Conservation (phyloP, 35 echinoderm and acorn worm genomes). For the Diadema setosum region DNA sequence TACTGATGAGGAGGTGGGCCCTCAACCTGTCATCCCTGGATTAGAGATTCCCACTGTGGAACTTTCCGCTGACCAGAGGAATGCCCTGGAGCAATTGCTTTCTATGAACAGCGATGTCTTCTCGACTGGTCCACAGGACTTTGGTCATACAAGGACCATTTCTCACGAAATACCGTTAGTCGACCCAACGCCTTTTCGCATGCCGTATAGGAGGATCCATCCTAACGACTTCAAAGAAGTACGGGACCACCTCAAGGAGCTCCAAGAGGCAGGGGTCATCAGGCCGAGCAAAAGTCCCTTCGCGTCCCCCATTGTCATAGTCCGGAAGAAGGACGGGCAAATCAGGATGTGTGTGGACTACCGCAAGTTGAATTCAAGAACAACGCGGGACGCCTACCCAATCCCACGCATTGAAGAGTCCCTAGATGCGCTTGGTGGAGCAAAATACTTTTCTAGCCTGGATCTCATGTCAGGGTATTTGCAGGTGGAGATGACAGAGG, state of each 20-base stretch:
- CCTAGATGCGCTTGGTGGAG: no score
- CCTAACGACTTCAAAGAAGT: constrained; percentile 24
- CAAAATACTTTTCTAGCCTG: constrained; percentile 55
- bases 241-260: constrained; percentile 1
- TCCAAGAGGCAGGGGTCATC: constrained; percentile 12
- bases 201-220: constrained; percentile 36
- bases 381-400: constrained; percentile 28
- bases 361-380: constrained; percentile 35
- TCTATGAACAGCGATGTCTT: constrained; percentile 26
- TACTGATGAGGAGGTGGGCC: not conserved
- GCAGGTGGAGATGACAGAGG: constrained; percentile 10
- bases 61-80: not conserved
- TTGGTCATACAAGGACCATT: not conserved
- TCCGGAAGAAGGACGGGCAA: no score
- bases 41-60: not conserved
- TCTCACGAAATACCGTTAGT: constrained; percentile 16
- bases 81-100: not conserved
- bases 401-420: constrained; percentile 58
- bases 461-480: constrained; percentile 40
- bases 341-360: constrained; percentile 59
- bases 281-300: constrained; percentile 8
- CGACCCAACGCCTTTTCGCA: constrained; percentile 28
- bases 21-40: not conserved
- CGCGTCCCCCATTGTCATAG: no score
- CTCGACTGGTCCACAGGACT: constrained; percentile 15